phyloP scores from a whole-genome alignment of 2,113 vertebrate genomes.

The Dromiciops gliroides region DNA sequence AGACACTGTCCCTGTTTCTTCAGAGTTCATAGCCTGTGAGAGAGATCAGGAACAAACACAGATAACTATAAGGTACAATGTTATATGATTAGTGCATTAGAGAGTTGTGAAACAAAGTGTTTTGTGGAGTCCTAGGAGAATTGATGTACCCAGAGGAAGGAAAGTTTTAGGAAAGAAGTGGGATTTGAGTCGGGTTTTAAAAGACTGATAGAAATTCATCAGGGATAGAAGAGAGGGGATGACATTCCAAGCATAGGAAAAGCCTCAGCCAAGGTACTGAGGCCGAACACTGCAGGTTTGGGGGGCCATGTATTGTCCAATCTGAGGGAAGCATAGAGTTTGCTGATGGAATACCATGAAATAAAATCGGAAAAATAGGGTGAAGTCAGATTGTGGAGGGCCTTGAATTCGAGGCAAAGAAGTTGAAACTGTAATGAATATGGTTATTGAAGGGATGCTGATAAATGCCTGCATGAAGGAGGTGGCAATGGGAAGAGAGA shows the following conservation, averaged over 20 bases:
- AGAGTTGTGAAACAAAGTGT: no score
- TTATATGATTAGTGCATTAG: no score
- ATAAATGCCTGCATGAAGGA: background rate
- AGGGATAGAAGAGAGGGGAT: background rate
- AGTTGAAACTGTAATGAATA: background rate
- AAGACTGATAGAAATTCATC: background rate
- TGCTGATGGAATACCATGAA: background rate
- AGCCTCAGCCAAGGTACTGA: background rate
- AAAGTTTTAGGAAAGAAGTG: background rate
- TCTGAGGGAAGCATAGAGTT: background rate
- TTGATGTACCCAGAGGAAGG: no score
- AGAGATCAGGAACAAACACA: no score
- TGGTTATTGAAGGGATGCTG: background rate
- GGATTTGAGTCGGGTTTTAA: background rate
- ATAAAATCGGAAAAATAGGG: background rate
- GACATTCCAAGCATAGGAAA: background rate
- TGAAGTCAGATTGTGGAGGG: background rate
- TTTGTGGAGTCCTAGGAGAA: no score
- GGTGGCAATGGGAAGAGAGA: no score
- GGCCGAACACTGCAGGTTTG: background rate
- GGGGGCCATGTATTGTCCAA: background rate
- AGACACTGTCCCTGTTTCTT: no score
- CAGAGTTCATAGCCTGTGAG: no score
- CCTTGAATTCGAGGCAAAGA: background rate
- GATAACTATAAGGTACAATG: no score